phyloP scores from a whole-genome alignment of 2,113 vertebrate genomes.

The Strigops habroptila region DNA sequence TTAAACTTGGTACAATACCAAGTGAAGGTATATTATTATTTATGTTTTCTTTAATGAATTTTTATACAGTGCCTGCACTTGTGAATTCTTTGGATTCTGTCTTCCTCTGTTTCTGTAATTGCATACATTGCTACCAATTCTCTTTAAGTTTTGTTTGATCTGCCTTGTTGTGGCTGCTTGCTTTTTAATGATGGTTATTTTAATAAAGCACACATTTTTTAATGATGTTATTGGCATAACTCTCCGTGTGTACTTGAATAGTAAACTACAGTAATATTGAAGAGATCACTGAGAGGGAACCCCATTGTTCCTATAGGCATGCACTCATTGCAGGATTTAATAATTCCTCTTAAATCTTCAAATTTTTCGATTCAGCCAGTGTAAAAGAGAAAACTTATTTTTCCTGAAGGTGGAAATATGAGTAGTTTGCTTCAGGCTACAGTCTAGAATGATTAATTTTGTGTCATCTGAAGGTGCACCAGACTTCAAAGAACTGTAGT shows the following conservation, averaged over 20 bases:
- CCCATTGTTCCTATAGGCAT: background rate
- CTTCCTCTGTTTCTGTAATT: background rate
- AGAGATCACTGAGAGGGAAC: background rate
- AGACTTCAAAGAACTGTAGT: background rate
- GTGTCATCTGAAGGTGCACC: background rate
- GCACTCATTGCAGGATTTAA: background rate
- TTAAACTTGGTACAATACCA: background rate
- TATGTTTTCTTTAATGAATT: background rate
- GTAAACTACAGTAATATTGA: background rate
- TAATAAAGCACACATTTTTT: background rate
- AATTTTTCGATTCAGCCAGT: background rate
- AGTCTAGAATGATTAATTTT: background rate
- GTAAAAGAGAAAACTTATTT: background rate
- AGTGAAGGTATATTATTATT: background rate
- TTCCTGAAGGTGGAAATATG: background rate
- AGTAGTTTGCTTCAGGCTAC: background rate
- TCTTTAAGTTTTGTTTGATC: background rate
- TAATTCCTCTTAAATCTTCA: background rate
- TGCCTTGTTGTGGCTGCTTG: background rate
- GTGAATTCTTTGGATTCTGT: background rate
- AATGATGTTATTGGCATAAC: background rate
- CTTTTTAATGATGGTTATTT: background rate
- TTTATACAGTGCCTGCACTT: background rate
- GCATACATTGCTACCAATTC: background rate
- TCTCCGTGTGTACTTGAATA: background rate